Evolutionary conservation across 1,140 invertebrate species (phyloP).

Genomic region (Holotrichia oblita): DNA sequence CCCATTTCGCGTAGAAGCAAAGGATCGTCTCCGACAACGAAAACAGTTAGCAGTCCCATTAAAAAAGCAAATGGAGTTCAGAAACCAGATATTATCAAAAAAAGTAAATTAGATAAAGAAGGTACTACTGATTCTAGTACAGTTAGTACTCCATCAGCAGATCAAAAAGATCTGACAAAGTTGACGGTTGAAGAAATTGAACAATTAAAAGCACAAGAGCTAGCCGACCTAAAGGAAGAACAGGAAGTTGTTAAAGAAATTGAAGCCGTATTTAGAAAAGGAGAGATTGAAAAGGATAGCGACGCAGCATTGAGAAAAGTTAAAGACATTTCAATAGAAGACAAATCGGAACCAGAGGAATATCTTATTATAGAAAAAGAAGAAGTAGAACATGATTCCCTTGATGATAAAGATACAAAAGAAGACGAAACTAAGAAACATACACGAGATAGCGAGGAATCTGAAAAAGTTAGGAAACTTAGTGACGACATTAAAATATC

Average conservation of each 20-base stretch:
- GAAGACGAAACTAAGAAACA: conserved; percentile 79
- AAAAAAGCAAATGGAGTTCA: conserved; percentile 67
- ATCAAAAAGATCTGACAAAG: conserved; percentile 69
- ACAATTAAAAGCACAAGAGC: conserved; percentile 78
- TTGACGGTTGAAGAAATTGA: conserved; percentile 75
- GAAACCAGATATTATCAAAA: conserved; percentile 66
- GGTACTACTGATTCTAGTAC: conserved; percentile 73
- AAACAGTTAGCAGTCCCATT: conserved; percentile 72
- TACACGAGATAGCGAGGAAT: conserved; percentile 76
- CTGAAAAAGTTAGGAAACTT: conserved; percentile 73
- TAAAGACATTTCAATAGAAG: conserved; percentile 70
- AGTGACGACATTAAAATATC: conserved; percentile 60
- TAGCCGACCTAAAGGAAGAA: conserved; percentile 80
- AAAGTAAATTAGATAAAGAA: conserved; percentile 71
- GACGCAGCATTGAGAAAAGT: conserved; percentile 69
- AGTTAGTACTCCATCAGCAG: conserved; percentile 74
- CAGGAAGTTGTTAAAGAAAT: conserved; percentile 83
- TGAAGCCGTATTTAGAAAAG: conserved; percentile 79
- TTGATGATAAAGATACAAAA: conserved; percentile 68
- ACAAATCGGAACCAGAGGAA: conserved; percentile 77
- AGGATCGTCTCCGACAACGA: conserved; percentile 64
- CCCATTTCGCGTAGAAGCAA: conserved; percentile 74
- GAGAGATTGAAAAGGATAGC: conserved; percentile 70
- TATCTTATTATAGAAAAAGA: conserved; percentile 88
- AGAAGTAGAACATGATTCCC: conserved; percentile 70